phyloP scores from a whole-genome alignment of 2,888 invertebrate species.

The Sylvicola fuscatus region DNA sequence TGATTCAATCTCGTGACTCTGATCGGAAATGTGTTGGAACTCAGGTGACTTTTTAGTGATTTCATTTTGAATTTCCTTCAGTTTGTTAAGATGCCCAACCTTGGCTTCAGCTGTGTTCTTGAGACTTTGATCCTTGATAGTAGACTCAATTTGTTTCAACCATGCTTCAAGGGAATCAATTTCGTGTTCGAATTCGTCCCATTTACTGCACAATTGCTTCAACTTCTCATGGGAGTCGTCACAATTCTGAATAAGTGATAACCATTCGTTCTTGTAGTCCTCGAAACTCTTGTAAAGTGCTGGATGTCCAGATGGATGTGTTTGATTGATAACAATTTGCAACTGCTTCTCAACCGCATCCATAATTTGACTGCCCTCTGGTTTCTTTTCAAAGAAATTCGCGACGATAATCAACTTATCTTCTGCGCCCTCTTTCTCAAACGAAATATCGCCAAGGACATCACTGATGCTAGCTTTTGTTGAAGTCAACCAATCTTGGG shows the following conservation, averaged over 20 bases:
- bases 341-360: slow-evolving; percentile 47
- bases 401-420: slow-evolving; percentile 52
- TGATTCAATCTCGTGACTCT: slow-evolving; percentile 47
- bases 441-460: slow-evolving; percentile 49
- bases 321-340: slow-evolving; percentile 51
- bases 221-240: slow-evolving; percentile 48
- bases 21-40: slow-evolving; percentile 43
- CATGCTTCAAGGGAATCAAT: slow-evolving; percentile 62
- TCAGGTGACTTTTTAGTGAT: slow-evolving; percentile 44
- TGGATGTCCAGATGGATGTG: slow-evolving; percentile 56
- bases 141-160: slow-evolving; percentile 67
- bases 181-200: slow-evolving; percentile 59
- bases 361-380: slow-evolving; percentile 51
- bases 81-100: slow-evolving; percentile 51
- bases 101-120: slow-evolving; percentile 73
- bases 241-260: slow-evolving; percentile 50
- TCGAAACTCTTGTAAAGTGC: slow-evolving; percentile 50
- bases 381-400: slow-evolving; percentile 48
- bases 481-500: slow-evolving; percentile 61
- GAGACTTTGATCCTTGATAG: slow-evolving; percentile 73
- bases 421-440: slow-evolving; percentile 61
- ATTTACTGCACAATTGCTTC: slow-evolving; percentile 54
- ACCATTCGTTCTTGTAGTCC: slow-evolving; percentile 53
- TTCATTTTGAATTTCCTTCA: slow-evolving; percentile 49
- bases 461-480: slow-evolving; percentile 58